Conservation (phyloP, 23 tunicate genomes). For the Halocynthia roretzi region DNA sequence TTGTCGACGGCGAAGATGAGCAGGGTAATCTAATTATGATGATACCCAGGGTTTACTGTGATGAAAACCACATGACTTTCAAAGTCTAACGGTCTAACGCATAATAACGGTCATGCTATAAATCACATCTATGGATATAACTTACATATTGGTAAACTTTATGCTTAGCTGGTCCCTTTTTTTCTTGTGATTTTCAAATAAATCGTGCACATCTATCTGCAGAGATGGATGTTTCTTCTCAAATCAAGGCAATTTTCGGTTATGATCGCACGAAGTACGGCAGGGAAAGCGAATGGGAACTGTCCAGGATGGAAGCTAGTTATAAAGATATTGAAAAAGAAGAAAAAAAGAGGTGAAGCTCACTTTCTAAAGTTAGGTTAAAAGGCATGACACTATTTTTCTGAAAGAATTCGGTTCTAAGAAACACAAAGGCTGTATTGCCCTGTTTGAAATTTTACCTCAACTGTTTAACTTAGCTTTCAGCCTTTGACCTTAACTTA, state of each 20-base stretch:
- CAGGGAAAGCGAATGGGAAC: conserved; percentile 80
- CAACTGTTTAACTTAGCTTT: too few species aligned
- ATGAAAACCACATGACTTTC: too few species aligned
- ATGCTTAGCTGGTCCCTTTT: background rate
- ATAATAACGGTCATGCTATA: too few species aligned
- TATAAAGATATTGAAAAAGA: conserved; percentile 85
- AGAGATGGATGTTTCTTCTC: conserved; percentile 29
- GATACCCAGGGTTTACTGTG: background rate
- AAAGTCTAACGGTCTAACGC: too few species aligned
- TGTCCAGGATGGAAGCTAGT: conserved; percentile 85
- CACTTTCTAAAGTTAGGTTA: too few species aligned
- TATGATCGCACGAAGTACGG: conserved; percentile 66
- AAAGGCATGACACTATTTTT: too few species aligned
- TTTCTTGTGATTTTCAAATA: background rate
- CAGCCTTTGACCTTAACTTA: too few species aligned
- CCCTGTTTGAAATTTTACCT: too few species aligned
- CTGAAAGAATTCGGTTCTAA: too few species aligned
- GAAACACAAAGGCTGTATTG: too few species aligned
- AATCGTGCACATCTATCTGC: background rate
- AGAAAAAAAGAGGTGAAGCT: conserved; percentile 72
- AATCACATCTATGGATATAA: too few species aligned
- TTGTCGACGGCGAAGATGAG: conserved; percentile 60
- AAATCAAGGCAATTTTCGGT: conserved; percentile 64
- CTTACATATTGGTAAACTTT: too few species aligned
- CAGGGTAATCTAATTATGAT: background rate